phyloP scores from a whole-genome alignment of 1,140 invertebrate species.

The Archegozetes longisetosus region DNA sequence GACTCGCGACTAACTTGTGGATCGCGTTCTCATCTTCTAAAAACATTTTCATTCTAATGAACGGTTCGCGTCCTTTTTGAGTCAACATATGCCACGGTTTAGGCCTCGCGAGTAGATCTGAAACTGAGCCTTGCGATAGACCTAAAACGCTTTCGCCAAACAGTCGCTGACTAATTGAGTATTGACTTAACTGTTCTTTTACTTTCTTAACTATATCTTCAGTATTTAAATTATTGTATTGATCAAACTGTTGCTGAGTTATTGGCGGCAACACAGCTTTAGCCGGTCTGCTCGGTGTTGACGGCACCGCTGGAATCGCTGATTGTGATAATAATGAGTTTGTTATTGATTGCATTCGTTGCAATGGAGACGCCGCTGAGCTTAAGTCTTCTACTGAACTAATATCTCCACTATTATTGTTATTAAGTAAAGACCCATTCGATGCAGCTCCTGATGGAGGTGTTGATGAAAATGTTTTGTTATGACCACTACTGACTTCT shows the following conservation, averaged over 20 bases:
- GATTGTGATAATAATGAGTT: constrained; percentile 87
- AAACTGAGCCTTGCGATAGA: constrained; percentile 86
- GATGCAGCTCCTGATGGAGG: background rate
- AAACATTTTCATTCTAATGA: constrained; percentile 97
- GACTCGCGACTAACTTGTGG: constrained; percentile 84
- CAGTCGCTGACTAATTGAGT: constrained; percentile 92
- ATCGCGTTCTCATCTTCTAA: constrained; percentile 91
- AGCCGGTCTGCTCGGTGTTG: constrained; percentile 41
- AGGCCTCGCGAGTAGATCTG: constrained; percentile 77
- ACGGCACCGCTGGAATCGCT: constrained; percentile 28
- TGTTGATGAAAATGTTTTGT: constrained; percentile 7
- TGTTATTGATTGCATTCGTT: constrained; percentile 92
- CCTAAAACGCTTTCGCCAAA: constrained; percentile 96
- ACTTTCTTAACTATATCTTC: constrained; percentile 94
- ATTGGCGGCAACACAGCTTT: constrained; percentile 93
- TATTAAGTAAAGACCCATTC: constrained; percentile 12
- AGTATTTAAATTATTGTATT: constrained; percentile 94
- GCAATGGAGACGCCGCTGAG: constrained; percentile 51
- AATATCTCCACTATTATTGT: constrained; percentile 13
- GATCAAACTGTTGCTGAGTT: constrained; percentile 96
- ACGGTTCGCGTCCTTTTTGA: constrained; percentile 88
- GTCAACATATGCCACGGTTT: constrained; percentile 97
- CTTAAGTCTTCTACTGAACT: constrained; percentile 15
- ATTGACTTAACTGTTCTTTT: constrained; percentile 92
- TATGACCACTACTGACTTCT: constrained; percentile 30